Percentiles rank a stretch among this genome's conserved stretches.
phyloP scores from a whole-genome alignment of 92 coral and sea anemone genomes.

The Phenganax marumi region DNA sequence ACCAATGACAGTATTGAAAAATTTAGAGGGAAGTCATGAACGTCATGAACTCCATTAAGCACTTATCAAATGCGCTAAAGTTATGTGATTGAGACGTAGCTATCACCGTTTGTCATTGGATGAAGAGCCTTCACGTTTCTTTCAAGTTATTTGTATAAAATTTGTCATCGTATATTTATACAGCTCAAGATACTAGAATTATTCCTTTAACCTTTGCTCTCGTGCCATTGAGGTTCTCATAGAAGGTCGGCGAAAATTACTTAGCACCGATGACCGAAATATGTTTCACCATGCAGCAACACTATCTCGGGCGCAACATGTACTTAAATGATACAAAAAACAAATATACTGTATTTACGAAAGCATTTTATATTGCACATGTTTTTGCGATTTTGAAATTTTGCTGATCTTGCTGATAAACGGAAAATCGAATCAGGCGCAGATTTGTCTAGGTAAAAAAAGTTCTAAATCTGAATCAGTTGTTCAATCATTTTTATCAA shows the following conservation, averaged over 20 bases:
- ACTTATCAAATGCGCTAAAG: too few relatives aligned
- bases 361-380: neutral
- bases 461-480: neutral
- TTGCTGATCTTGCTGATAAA: neutral
- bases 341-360: neutral
- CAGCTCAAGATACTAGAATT: slow-evolving; percentile 14
- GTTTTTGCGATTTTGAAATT: neutral
- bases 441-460: neutral
- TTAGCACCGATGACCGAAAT: neutral
- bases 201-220: slow-evolving; percentile 26
- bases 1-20: too few relatives aligned
- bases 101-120: neutral
- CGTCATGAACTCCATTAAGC: neutral
- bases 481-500: too few relatives aligned
- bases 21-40: too few relatives aligned
- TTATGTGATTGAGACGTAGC: neutral
- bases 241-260: neutral
- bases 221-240: neutral
- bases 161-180: slow-evolving; percentile 17
- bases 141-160: slow-evolving; percentile 17
- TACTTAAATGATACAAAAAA: neutral
- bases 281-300: neutral
- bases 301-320: neutral
- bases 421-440: neutral
- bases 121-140: slow-evolving; percentile 18